phyloP scores from a whole-genome alignment of 2,113 vertebrate genomes.

The Galbula dea region DNA sequence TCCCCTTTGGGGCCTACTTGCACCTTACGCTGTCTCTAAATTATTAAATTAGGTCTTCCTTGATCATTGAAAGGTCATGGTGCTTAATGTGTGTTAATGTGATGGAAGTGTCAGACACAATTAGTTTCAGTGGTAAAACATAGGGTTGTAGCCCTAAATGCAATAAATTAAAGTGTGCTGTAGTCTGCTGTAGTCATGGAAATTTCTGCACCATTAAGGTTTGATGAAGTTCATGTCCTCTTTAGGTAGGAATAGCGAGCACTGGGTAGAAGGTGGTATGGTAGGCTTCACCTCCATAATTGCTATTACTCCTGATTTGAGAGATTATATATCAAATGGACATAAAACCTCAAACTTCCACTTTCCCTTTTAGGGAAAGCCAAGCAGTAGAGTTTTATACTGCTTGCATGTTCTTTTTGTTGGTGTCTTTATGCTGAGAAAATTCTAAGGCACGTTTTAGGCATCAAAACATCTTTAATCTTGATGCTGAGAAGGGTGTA shows the following conservation, averaged over 20 bases:
- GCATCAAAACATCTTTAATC: neutral
- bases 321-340: neutral
- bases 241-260: neutral
- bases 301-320: neutral
- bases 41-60: constrained; percentile 66
- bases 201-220: constrained; percentile 64
- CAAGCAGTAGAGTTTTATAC: neutral
- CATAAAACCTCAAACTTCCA: neutral
- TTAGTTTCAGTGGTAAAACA: constrained; percentile 65
- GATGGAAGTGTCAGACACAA: constrained; percentile 63
- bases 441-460: neutral
- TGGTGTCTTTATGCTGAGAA: neutral
- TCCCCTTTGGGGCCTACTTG: constrained; percentile 20
- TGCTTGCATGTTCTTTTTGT: neutral
- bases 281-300: neutral
- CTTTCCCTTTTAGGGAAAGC: neutral
- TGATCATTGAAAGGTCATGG: constrained; percentile 55
- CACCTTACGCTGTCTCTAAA: neutral
- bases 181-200: constrained; percentile 36
- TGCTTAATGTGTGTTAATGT: constrained; percentile 65
- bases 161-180: constrained; percentile 43
- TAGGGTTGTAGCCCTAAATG: constrained; percentile 39
- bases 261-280: neutral
- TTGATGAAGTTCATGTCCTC: constrained; percentile 36
- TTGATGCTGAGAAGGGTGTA: neutral